Evolutionary conservation across 2,888 invertebrate genomes (phyloP).

Genomic region (Syrphus vitripennis): DNA sequence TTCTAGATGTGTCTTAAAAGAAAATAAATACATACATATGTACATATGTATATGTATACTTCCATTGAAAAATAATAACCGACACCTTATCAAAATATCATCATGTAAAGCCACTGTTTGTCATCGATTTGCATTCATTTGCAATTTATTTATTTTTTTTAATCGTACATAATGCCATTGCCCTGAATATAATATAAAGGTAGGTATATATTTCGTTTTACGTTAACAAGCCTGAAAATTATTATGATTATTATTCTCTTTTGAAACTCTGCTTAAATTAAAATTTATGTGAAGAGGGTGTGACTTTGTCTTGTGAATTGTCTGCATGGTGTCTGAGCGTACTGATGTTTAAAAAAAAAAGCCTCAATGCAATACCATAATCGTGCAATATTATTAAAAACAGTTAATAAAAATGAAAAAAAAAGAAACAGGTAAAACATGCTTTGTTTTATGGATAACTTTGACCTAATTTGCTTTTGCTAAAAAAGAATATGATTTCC

Average conservation of each 20-base stretch:
- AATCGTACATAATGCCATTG: slow-evolving; percentile 1
- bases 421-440: neutral
- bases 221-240: slow-evolving; percentile 10
- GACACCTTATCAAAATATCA: slow-evolving; percentile 22
- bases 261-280: neutral
- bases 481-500: slow-evolving; percentile 14
- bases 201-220: neutral
- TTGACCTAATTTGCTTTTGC: slow-evolving; percentile 54
- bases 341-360: neutral
- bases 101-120: slow-evolving; percentile 26
- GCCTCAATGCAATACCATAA: neutral
- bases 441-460: slow-evolving; percentile 25
- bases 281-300: slow-evolving; percentile 15
- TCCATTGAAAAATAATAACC: neutral
- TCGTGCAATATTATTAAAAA: neutral
- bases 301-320: neutral
- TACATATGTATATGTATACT: too few species aligned
- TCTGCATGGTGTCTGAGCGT: neutral
- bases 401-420: neutral
- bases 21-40: too few species aligned
- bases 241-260: slow-evolving; percentile 2
- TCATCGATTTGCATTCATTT: slow-evolving; percentile 11
- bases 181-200: neutral
- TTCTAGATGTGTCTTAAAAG: neutral
- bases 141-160: slow-evolving; percentile 4